Conservation (phyloP, 2,797 vertebrate genomes). For the Lepus townsendii region DNA sequence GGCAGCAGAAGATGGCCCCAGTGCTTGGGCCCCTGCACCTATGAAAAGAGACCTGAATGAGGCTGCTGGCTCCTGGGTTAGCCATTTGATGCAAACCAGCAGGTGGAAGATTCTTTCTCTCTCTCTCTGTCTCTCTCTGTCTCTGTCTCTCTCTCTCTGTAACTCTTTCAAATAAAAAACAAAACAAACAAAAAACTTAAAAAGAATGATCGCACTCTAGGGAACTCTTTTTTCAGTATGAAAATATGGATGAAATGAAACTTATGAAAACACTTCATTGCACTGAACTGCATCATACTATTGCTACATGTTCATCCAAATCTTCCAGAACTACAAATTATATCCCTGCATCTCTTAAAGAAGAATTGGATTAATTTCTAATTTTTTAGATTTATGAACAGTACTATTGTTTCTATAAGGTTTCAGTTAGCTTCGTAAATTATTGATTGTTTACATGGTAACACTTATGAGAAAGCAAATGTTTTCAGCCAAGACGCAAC, state of each 20-base stretch:
- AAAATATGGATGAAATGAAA: conserved; percentile 12
- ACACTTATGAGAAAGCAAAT: background rate
- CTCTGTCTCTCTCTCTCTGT: too few species aligned
- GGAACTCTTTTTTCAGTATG: background rate
- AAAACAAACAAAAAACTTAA: too few species aligned
- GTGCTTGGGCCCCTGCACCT: too few species aligned
- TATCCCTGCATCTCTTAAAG: background rate
- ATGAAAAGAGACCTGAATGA: too few species aligned
- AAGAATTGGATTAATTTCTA: background rate
- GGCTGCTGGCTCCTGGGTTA: too few species aligned
- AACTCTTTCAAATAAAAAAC: too few species aligned
- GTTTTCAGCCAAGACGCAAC: background rate
- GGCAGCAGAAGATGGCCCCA: too few species aligned
- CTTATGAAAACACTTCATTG: background rate
- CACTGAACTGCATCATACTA: background rate
- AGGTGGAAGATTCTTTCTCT: too few species aligned
- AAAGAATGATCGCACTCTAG: background rate
- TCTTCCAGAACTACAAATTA: background rate
- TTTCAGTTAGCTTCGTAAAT: background rate
- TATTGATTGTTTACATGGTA: background rate
- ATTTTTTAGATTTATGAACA: background rate
- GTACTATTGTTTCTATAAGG: background rate
- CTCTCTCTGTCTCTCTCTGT: too few species aligned
- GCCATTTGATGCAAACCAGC: too few species aligned
- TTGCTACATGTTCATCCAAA: background rate